Base-by-base conservation (phyloP, 2,797 vertebrate species). In the Sphaeramia orbicularis region DNA sequence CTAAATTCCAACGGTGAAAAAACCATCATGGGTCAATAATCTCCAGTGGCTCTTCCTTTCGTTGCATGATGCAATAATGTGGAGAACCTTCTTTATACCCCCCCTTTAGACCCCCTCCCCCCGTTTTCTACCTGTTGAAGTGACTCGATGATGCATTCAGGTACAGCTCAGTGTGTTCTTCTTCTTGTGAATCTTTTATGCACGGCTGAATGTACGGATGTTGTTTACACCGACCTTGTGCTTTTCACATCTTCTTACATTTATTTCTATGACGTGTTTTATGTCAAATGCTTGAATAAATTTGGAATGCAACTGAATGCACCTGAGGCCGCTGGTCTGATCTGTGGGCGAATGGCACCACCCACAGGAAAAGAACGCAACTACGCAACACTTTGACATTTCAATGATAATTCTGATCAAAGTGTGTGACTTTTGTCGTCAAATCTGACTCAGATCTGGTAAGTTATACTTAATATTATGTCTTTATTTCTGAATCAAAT, bases 201-300 rank as follows among this genome's bases (percentile, higher is more conserved):
- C 93, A 93, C 90, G 89, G 86, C 83, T 75, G 82, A 87, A 77
- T 84, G 87, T 89, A 78, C 2, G 72, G 80, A 19, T 47, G 74
- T 68, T 86, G 80, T 90, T 89, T 85, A 82, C 81, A 73, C 57
- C 35, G 65, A 78, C 58, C 76, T 85, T 3, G 78, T 86, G 80
- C 55, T 80, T 68, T 76, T 61, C 67, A 65, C 72, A 19, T 67
- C 74, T 88, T 82, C 81, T 75, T 81, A 86, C 56, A n/a, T n/a
- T n/a, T n/a, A 84, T 92, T 93, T 92, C 72, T 91, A 91, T 86
- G 56, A 86, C 76, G 75, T 92, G 89, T 90, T 90, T 90, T 91
- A 78, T 87, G 91, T 89, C 89, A 64, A n/a, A 88, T 80, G 85
- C 81, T 71, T 74, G 78, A 93, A 92, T 90, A 94, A 85, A 92